These are phyloP conservation scores for Liopterus haemorrhoidalis DNA, from an alignment of 2,888 invertebrate genomes.

Conservation along the genomic window DNA sequence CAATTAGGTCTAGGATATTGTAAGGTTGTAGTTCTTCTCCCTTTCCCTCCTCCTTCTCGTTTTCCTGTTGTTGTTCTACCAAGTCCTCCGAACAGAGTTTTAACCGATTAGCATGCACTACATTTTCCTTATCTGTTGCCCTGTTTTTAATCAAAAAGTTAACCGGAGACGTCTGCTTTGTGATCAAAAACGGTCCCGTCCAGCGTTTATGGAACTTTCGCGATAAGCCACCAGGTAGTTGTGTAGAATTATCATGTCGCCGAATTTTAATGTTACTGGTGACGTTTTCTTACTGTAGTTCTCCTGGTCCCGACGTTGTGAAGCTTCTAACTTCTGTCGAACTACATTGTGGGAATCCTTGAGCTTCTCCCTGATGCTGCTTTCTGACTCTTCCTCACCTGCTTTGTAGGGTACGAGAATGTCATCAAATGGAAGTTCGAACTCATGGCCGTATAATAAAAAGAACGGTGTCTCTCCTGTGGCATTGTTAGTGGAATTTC, in stretches of 20 bases:
- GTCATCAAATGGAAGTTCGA: slow-evolving; percentile 26
- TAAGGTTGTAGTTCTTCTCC: neutral
- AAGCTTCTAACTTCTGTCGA: neutral
- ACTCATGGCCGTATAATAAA: slow-evolving; percentile 30
- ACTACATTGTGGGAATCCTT: neutral
- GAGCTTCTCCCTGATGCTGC: neutral
- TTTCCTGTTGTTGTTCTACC: neutral
- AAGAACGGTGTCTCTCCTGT: slow-evolving; percentile 31
- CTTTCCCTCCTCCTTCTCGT: neutral
- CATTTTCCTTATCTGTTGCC: slow-evolving; percentile 6
- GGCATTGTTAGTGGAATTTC: slow-evolving; percentile 26
- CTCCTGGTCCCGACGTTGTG: neutral
- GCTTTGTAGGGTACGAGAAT: neutral
- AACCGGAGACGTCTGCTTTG: slow-evolving; percentile 12
- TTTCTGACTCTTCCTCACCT: neutral
- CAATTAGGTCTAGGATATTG: neutral
- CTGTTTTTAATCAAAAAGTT: slow-evolving; percentile 7
- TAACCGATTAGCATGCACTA: slow-evolving; percentile 12
- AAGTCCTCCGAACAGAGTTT: slow-evolving; percentile 5
- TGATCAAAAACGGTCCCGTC: slow-evolving; percentile 4
- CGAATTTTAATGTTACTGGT: too few relatives aligned
- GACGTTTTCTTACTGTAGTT: neutral
- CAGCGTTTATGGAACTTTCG: slow-evolving; percentile 10
- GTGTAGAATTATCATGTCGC: too few relatives aligned
- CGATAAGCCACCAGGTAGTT: too few relatives aligned